Evolutionary conservation across 2,797 vertebrate genomes (phyloP), one percentile per base, ranked within the genome.

Genomic region (Notoglanidium macrostoma): DNA sequence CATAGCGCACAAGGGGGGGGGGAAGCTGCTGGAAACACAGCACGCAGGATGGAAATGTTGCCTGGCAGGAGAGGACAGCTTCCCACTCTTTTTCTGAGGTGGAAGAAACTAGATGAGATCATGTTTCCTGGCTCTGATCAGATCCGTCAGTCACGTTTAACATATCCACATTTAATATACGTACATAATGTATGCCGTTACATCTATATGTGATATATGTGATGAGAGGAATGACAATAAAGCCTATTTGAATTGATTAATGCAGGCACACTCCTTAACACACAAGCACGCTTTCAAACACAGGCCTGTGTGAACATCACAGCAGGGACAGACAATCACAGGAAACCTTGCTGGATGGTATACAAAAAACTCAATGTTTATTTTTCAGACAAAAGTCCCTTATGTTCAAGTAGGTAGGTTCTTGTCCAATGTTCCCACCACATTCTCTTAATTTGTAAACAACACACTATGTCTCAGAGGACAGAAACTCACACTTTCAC

Each of bases 371-470:
- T 68, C 63, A 54, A 3, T 68, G 63, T 54, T 83, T 54, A 23
- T 83, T 61, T 61, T 63, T 85, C 9, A 85, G 35, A 76, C 57
- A 65, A 67, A 19, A 68, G 74, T 40, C 74, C 85, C 85, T 78
- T 78, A 84, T 87, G 81, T n/a, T 84, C 54, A 54, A 54, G 44
- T 65, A 77, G 6, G 55, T 83, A 40, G 44, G 70, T 49, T 85
- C 35, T 35, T 49, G 55, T 51, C 84, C 51, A 86, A 86, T 10
- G 32, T 78, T 78, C 32, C 61, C 44, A 61, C 40, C 72, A 63
- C 59, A 76, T 74, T 77, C 55, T 65, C 15, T 49, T 59, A 29
- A 61, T 63, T 61, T 61, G 54, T 29, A 84, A 84, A 84, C 70
- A 84, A 59, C 84, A 74, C 57, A 61, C 54, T 49, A 74, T 61